phyloP scores from a whole-genome alignment of 2,113 vertebrate genomes.

The Colius striatus region DNA sequence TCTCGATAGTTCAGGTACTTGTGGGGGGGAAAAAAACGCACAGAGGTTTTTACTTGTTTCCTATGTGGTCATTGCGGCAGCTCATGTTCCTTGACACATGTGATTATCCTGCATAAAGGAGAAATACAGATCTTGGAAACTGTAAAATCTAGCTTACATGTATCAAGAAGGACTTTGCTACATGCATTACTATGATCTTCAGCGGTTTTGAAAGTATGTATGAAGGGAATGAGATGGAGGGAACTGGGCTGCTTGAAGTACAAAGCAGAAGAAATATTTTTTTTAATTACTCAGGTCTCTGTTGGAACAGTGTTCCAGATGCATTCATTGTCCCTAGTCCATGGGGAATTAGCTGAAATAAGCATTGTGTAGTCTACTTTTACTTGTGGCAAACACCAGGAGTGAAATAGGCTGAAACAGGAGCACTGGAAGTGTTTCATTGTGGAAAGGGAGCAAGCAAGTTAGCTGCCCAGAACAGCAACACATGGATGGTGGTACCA shows the following conservation, averaged over 20 bases:
- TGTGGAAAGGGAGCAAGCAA: background rate
- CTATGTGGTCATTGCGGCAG: background rate
- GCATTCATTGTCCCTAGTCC: background rate
- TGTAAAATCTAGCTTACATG: background rate
- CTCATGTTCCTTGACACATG: background rate
- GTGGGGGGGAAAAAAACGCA: background rate
- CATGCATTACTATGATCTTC: background rate
- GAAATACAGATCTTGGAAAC: background rate
- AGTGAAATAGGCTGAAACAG: background rate
- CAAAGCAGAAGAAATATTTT: background rate
- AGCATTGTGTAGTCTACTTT: background rate
- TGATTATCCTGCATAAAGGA: background rate
- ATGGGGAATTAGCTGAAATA: background rate
- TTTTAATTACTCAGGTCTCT: background rate
- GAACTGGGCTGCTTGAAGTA: background rate
- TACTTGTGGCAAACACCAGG: background rate
- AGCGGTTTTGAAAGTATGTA: background rate
- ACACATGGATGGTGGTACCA: background rate
- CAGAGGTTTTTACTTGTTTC: background rate
- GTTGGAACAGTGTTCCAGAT: background rate
- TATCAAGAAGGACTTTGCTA: background rate
- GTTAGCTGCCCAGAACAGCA: background rate
- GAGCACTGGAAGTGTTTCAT: accelerated
- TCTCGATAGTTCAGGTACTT: background rate
- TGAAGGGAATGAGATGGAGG: background rate